Conservation (phyloP, 2,797 vertebrate genomes). For the Xyrichtys novacula region DNA sequence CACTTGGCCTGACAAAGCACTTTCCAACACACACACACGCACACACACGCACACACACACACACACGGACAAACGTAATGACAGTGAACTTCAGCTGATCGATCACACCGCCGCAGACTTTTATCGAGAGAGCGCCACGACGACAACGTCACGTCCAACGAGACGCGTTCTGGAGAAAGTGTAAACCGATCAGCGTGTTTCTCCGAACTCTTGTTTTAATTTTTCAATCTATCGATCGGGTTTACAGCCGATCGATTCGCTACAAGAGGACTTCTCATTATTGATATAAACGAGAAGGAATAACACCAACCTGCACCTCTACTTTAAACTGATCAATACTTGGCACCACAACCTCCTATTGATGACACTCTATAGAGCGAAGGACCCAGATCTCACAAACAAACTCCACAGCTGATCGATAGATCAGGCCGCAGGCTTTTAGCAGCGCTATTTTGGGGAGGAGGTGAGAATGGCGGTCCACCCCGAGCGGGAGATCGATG, state of each 20-base stretch:
- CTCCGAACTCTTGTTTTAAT: neutral
- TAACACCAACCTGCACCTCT: slow-evolving; percentile 17
- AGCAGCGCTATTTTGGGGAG: slow-evolving; percentile 23
- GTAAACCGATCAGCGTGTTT: neutral
- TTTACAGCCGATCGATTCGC: slow-evolving; percentile 19
- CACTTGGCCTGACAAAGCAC: slow-evolving; percentile 44
- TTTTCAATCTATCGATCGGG: neutral
- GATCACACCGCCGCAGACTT: slow-evolving; percentile 3
- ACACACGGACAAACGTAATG: slow-evolving; percentile 12
- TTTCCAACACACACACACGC: slow-evolving; percentile 24
- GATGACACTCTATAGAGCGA: slow-evolving; percentile 35
- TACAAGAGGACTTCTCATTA: slow-evolving; percentile 12
- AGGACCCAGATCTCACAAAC: slow-evolving; percentile 19
- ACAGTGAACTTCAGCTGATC: neutral
- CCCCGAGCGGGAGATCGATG: slow-evolving; percentile 28
- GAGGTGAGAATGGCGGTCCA: slow-evolving; percentile 6
- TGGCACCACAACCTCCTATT: slow-evolving; percentile 32
- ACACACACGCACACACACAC: slow-evolving; percentile 9
- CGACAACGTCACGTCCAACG: too few relatives aligned
- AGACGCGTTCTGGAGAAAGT: too few relatives aligned
- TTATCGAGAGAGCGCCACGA: neutral
- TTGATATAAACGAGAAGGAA: slow-evolving; percentile 18
- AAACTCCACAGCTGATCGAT: slow-evolving; percentile 43
- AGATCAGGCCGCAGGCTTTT: slow-evolving; percentile 17
- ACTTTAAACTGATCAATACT: slow-evolving; percentile 41